These are phyloP conservation scores for Chlorodrepanis virens DNA, from an alignment of 2,113 vertebrate species.

Conservation along the genomic window DNA sequence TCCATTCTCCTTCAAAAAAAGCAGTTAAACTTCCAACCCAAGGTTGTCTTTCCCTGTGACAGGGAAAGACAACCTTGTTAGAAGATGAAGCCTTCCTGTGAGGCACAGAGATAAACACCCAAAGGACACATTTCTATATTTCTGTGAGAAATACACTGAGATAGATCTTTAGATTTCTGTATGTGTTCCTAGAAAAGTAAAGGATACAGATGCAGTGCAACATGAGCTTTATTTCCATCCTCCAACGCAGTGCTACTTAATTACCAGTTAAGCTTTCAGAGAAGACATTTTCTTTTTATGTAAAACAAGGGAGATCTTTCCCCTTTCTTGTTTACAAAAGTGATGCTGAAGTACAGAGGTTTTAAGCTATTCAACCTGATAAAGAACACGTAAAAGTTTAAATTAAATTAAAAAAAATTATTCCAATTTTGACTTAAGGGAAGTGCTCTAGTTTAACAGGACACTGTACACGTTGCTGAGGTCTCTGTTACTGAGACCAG, in stretches of 20 bases:
- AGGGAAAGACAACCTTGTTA: background rate
- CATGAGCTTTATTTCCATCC: conserved; percentile 55
- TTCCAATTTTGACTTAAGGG: background rate
- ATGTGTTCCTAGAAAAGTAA: background rate
- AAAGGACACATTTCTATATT: background rate
- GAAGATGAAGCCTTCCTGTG: background rate
- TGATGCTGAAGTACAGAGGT: conserved; percentile 4
- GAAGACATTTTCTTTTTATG: background rate
- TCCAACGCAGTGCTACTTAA: conserved; percentile 16
- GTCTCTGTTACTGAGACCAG: background rate
- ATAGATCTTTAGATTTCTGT: background rate
- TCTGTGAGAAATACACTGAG: background rate
- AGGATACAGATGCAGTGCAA: conserved; percentile 39
- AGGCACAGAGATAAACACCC: background rate
- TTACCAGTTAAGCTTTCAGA: conserved; percentile 28
- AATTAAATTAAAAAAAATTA: background rate
- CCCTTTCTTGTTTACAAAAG: conserved; percentile 9
- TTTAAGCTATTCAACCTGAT: conserved; percentile 23
- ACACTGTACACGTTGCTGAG: background rate
- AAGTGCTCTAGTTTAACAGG: background rate
- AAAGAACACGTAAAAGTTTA: background rate
- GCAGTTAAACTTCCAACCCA: background rate
- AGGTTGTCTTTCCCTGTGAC: background rate
- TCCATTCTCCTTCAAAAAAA: background rate
- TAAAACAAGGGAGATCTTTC: background rate